phyloP scores from a whole-genome alignment of 2,888 invertebrate species.

The Melieria omissa region DNA sequence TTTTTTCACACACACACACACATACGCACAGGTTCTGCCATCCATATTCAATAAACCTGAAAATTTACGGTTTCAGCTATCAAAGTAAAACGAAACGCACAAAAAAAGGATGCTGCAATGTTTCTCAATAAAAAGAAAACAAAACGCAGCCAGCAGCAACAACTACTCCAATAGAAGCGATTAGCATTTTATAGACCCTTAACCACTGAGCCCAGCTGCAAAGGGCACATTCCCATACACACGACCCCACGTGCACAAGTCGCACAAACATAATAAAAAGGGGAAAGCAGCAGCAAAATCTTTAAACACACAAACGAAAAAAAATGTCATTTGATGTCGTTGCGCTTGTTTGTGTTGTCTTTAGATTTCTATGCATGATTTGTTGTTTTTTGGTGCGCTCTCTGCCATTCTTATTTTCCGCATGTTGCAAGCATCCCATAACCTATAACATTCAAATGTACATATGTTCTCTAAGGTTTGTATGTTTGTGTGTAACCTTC shows the following conservation, averaged over 20 bases:
- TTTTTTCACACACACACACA: not conserved
- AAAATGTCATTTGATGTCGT: constrained; percentile 11
- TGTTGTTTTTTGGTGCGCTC: not conserved
- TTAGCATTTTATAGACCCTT: constrained; percentile 1
- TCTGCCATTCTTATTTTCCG: too few relatives aligned
- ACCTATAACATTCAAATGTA: too few relatives aligned
- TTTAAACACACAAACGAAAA: not conserved
- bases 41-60: not conserved
- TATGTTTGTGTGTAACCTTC: too few relatives aligned
- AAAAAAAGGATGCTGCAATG: not conserved
- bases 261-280: not conserved
- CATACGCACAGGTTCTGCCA: not conserved
- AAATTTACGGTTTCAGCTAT: constrained; percentile 14
- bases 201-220: not conserved
- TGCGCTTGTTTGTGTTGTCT: constrained; percentile 5
- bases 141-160: not conserved
- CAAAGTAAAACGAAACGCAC: not conserved
- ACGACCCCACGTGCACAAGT: not conserved
- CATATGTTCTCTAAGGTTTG: too few relatives aligned
- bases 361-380: constrained; percentile 1
- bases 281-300: not conserved
- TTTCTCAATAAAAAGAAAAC: not conserved
- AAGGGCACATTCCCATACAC: not conserved
- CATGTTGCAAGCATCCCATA: too few relatives aligned
- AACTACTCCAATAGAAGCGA: not conserved